Evolutionary conservation across 2,113 vertebrate species (phyloP), one percentile per base, ranked within the genome.

Genomic region (Megaceryle torquata): DNA sequence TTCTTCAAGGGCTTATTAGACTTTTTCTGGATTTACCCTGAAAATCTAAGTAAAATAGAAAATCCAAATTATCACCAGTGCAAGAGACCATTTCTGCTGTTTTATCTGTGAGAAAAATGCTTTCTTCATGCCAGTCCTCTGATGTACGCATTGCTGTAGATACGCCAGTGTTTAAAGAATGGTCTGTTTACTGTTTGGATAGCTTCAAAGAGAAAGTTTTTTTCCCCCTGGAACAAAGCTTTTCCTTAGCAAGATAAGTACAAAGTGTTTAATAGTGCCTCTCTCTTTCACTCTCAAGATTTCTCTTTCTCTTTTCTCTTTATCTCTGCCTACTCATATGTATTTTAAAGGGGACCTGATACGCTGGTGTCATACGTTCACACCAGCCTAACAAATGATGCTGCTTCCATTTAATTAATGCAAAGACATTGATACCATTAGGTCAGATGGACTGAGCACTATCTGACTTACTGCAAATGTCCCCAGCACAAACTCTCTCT

Each of bases 231-330:
- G 65, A 94, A 94, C 86, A 92, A 96, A 93, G 86, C 95, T 91
- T 50, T 96, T 92, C 82, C 74, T 86, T 79, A 76, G 88, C 77
- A 94, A 96, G 96, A 96, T 96, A 97, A 96, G 86, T 95, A n/a
- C 48, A 67, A 65, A 92, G 67, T 91, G 83, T 92, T 97, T 97
- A 97, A 97, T 96, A 95, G 96, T 85, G 59, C 50, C 82, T 96
- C 80, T 93, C 72, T 93, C 87, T 82, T 89, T 70, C 1, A 9
- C 51, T 88, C 57, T 93, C 92, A 82, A 88, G 90, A 96, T 96
- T 95, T 91, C 79, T 94, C 54, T 79, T 88, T 69, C 87, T 92
- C 50, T 74, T 92, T 95, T 71, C 63, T 25, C 53, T 96, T 97
- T 96, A 97, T 97, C 95, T 96, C 89, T 94, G 59, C 82, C 53